Percentiles rank a stretch among this genome's conserved stretches.
phyloP scores from a whole-genome alignment of 2,113 vertebrate genomes.

The Candoia aspera region DNA sequence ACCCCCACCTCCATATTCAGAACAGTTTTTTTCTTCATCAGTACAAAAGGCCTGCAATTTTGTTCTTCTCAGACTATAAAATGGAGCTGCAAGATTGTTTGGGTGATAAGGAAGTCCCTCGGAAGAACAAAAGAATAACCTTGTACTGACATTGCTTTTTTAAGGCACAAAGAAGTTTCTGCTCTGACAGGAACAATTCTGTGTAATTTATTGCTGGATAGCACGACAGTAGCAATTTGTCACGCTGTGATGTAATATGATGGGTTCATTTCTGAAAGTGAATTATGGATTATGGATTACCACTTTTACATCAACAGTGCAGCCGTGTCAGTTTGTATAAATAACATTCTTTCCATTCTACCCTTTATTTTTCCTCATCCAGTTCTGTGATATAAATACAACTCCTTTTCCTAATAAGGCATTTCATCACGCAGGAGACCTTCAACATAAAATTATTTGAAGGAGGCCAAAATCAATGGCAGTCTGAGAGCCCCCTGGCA shows the following conservation, averaged over 20 bases:
- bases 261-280: slow-evolving; percentile 66
- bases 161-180: slow-evolving; percentile 53
- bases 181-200: slow-evolving; percentile 57
- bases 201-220: slow-evolving; percentile 60
- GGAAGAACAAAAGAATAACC: slow-evolving; percentile 56
- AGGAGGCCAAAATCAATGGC: slow-evolving; percentile 64
- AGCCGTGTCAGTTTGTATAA: slow-evolving; percentile 67
- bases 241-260: slow-evolving; percentile 67
- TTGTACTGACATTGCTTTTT: slow-evolving; percentile 50
- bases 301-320: slow-evolving; percentile 69
- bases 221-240: slow-evolving; percentile 62
- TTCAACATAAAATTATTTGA: slow-evolving; percentile 75
- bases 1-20: background rate
- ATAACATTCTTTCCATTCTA: slow-evolving; percentile 66
- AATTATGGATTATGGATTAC: slow-evolving; percentile 71
- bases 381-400: slow-evolving; percentile 60
- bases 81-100: slow-evolving; percentile 33
- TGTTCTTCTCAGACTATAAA: background rate
- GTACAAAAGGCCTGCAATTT: background rate
- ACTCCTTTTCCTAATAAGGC: slow-evolving; percentile 71
- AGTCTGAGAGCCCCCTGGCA: slow-evolving; percentile 60
- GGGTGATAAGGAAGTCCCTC: slow-evolving; percentile 41
- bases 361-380: slow-evolving; percentile 63
- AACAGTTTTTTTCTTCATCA: background rate
- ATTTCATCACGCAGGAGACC: slow-evolving; percentile 72